These are phyloP conservation scores for Champsocephalus esox DNA, from an alignment of 2,797 vertebrate genomes.

Conservation along the genomic window DNA sequence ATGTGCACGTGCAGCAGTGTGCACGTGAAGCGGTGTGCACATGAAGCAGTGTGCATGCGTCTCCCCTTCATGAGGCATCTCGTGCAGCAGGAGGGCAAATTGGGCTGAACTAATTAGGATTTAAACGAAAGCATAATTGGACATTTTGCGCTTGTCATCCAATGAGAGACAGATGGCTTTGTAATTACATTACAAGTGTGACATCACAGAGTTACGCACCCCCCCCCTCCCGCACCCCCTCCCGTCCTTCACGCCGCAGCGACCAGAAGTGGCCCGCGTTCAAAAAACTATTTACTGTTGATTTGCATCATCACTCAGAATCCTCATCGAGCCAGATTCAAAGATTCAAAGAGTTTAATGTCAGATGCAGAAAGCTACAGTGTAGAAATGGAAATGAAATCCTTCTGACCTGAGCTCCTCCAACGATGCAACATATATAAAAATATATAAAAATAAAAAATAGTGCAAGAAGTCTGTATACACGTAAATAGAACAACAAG, in stretches of 20 bases:
- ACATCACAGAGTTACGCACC: slow-evolving; percentile 85
- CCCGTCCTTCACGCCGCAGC: slow-evolving; percentile 91
- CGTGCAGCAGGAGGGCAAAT: slow-evolving; percentile 89
- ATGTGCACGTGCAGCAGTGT: slow-evolving; percentile 7
- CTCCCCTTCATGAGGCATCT: slow-evolving; percentile 87
- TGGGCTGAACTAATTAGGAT: slow-evolving; percentile 99
- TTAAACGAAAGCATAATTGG: slow-evolving; percentile 99
- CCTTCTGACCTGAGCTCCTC: no score
- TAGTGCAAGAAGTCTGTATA: no score
- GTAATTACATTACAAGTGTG: slow-evolving; percentile 99
- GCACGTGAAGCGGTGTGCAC: slow-evolving; percentile 32
- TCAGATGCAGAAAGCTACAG: no score
- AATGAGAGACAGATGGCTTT: slow-evolving; percentile 98
- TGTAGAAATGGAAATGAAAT: no score
- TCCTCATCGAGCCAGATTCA: slow-evolving; percentile 54
- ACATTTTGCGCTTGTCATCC: slow-evolving; percentile 99
- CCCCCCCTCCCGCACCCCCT: slow-evolving; percentile 57
- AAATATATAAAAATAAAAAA: no score
- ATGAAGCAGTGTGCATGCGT: slow-evolving; percentile 58
- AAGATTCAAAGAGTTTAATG: background rate
- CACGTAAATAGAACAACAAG: no score
- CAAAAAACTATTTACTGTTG: slow-evolving; percentile 80
- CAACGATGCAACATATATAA: no score
- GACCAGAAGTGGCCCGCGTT: slow-evolving; percentile 70
- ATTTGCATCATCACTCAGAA: slow-evolving; percentile 78